Conservation (phyloP, 1,140 invertebrate genomes). For the Diploscapter pachys region DNA sequence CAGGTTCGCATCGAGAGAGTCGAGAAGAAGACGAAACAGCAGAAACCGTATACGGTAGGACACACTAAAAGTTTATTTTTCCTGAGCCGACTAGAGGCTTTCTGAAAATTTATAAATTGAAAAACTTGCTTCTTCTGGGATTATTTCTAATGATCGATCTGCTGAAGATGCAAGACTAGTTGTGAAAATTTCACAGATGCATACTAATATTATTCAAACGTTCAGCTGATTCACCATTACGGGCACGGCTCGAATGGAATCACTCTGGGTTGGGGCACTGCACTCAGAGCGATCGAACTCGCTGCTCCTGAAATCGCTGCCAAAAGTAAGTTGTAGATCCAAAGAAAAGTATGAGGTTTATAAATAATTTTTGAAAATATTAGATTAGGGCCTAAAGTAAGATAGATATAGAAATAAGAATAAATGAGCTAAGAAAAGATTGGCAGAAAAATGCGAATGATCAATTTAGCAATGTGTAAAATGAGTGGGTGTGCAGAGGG, state of each 20-base stretch:
- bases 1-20: constrained; percentile 17
- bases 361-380: no score
- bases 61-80: not conserved
- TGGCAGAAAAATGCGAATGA: no score
- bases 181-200: no score
- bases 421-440: no score
- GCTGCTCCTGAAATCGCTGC: not conserved
- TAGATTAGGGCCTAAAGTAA: no score
- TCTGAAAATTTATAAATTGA: constrained; percentile 9
- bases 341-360: no score
- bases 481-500: no score
- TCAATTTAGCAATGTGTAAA: no score
- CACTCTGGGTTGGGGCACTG: constrained; percentile 79
- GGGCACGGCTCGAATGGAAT: constrained; percentile 84
- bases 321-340: no score
- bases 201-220: no score
- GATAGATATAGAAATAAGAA: no score
- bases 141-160: not conserved
- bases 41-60: constrained; percentile 19
- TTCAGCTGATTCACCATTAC: constrained; percentile 79
- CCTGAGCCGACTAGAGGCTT: not conserved
- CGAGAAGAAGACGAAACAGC: constrained; percentile 8
- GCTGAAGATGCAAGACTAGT: not conserved
- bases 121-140: not conserved
- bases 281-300: constrained; percentile 64